Base-by-base conservation (phyloP, 2,797 vertebrate species). In the Helicolenus hilgendorfi region DNA sequence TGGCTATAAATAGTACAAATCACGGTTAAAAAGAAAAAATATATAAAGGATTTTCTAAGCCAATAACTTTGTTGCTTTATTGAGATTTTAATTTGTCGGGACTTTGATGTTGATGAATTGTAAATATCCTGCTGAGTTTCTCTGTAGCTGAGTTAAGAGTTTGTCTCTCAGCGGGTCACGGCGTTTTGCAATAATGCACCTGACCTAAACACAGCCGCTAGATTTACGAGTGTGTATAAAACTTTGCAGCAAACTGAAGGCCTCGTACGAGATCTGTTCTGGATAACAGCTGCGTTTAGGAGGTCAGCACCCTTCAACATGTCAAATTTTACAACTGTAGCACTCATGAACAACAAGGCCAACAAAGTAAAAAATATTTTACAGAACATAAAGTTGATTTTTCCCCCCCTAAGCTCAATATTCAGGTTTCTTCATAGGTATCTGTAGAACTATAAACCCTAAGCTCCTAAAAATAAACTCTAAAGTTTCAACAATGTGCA, bases 181-280 rank as follows among this genome's bases (percentile, higher is more conserved):
- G 11, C 45, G 74, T 79, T 89, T 67, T 56, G 68, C 5, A 33
- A 77, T 86, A 71, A 55, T 24, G 75, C 84, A 58, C 85, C 84
- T 92, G 81, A 63, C 68, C 64, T 65, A 59, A 92, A 89, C 67
- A 26, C 5, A 2, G 62, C 64, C 9, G 49, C 31, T 27, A 72
- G 68, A 95, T 95, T 95, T 93, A 94, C 27, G 86, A 85, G 38
- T 36, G 80, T 45, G 33, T 65, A 87, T 88, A 76, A 94, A 94
- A 83, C 7, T 82, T 70, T 78, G 84, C 73, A 83, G 85, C 76
- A 58, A 58, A 62, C 38, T 65, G 33, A 82, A 56, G 68, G 68
- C 76, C 72, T 76, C 56, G 29, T 84, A 77, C 70, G 70, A 78
- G 79, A 82, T 79, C 45, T 69, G 68, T 56, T 80, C 58, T 85